Conservation (phyloP, 2,888 invertebrate species). For the Homarus gammarus region DNA sequence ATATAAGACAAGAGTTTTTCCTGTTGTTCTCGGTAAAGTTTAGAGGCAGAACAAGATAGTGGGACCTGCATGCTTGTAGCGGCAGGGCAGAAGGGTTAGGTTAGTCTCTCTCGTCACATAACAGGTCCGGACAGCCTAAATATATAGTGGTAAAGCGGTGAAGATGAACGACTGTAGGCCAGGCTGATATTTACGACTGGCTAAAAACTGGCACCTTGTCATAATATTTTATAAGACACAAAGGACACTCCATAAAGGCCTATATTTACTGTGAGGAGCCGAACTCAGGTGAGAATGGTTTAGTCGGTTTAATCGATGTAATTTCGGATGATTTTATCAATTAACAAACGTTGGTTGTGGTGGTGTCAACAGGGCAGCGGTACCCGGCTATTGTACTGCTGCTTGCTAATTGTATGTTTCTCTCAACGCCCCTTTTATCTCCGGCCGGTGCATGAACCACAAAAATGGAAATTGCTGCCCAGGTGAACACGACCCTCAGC, state of each 20-base stretch:
- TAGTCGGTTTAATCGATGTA: conserved; percentile 16
- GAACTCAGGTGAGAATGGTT: conserved; percentile 2
- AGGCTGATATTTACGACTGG: conserved; percentile 26
- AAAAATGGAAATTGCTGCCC: conserved; percentile 15
- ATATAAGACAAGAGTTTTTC: not conserved
- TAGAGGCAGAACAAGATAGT: not conserved
- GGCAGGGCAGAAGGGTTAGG: not conserved
- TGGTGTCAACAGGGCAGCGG: conserved; percentile 10
- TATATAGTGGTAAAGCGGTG: conserved; percentile 43
- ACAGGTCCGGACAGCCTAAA: conserved; percentile 44
- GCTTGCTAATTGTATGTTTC: conserved; percentile 29
- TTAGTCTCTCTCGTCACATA: not conserved
- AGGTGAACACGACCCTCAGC: not conserved
- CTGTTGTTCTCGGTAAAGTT: not conserved
- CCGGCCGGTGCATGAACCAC: not conserved
- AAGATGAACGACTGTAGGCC: conserved; percentile 30
- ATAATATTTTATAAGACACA: conserved; percentile 13
- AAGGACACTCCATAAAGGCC: conserved; percentile 29
- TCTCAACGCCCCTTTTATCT: not conserved
- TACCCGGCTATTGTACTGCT: conserved; percentile 4
- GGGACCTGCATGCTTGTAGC: not conserved
- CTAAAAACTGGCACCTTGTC: conserved; percentile 22
- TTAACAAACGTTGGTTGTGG: conserved; percentile 18
- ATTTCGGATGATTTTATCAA: conserved; percentile 39
- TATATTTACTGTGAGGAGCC: not conserved